phyloP scores from a whole-genome alignment of 1,140 invertebrate genomes.

The Caenorhabditis brenneri region DNA sequence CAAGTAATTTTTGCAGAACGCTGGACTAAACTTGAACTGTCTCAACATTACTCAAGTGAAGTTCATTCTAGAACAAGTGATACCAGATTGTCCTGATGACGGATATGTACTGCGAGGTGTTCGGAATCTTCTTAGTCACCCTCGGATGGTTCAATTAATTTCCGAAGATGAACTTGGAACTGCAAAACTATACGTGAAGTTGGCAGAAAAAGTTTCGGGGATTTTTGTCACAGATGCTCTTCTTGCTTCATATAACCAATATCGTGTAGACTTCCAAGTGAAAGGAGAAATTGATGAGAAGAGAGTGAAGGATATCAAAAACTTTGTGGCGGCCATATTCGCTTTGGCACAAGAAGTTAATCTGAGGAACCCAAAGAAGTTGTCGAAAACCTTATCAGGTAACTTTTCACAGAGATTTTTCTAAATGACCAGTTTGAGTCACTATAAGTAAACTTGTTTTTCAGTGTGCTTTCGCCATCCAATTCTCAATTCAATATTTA shows the following conservation, averaged over 20 bases:
- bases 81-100: not conserved
- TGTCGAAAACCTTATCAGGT: not conserved
- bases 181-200: not conserved
- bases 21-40: not conserved
- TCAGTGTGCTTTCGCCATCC: conserved; percentile 6
- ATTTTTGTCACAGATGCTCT: not conserved
- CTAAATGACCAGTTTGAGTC: no score
- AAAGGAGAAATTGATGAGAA: not conserved
- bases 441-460: no score
- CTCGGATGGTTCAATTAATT: not conserved
- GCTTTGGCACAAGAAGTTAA: not conserved
- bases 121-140: not conserved
- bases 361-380: not conserved
- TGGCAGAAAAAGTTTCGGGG: not conserved
- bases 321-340: not conserved
- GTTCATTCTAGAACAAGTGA: not conserved
- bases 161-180: conserved; percentile 12
- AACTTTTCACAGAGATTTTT: no score
- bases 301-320: not conserved
- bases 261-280: conserved; percentile 13
- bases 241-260: not conserved
- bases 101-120: not conserved
- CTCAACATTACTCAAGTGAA: not conserved
- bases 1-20: not conserved
- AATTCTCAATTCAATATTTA: not conserved